Evolutionary conservation across 30 jellyfish, hydroid and myxozoan species (phyloP), one percentile per base, ranked within the genome.

Genomic region (Chironex yamaguchii): DNA sequence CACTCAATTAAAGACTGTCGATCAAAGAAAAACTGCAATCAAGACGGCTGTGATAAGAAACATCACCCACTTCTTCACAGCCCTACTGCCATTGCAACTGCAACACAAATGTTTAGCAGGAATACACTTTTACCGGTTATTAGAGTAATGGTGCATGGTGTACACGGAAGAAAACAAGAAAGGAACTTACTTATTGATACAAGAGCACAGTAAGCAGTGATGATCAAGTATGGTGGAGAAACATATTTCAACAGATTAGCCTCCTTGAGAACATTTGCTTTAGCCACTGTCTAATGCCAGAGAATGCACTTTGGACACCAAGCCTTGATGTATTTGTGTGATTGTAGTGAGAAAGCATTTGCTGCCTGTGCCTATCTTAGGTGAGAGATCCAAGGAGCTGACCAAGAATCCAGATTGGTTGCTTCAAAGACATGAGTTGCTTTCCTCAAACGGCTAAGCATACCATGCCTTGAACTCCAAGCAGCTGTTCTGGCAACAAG

Each of bases 251-350:
- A 36, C 27, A 49, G 80, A 29, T 81, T 4, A 12, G n/a, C 9
- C 53, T 35, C 13, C 11, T 67, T 32, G 22, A 65, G 24, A 21
- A 27, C 24, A 36, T 67, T 82, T 1, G 34, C 4, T 63, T 66
- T 34, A 49, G 35, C 27, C 35, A 81, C 23, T 82, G 89, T 24
- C 49, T 82, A 20, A 82, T 22, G 48, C 92, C 92, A 48, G 62
- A 67, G 23, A 50, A 49, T 26, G 90, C 90, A 0, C 21, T 36
- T 4, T 78, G 90, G 1, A 63, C 67, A 2, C 91, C 90, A 34
- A 29, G 6, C 9, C 63, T 82, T 1, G 49, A 22, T 17, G 12
- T 82, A 9, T 82, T n/a, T 82, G 29, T 29, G 79, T 12, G 92
- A 67, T 24, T 89, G 51, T 1, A 22, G 54, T 1, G 90, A 49